Base-by-base conservation (phyloP, 2,113 vertebrate species). In the Porphyrio hochstetteri region DNA sequence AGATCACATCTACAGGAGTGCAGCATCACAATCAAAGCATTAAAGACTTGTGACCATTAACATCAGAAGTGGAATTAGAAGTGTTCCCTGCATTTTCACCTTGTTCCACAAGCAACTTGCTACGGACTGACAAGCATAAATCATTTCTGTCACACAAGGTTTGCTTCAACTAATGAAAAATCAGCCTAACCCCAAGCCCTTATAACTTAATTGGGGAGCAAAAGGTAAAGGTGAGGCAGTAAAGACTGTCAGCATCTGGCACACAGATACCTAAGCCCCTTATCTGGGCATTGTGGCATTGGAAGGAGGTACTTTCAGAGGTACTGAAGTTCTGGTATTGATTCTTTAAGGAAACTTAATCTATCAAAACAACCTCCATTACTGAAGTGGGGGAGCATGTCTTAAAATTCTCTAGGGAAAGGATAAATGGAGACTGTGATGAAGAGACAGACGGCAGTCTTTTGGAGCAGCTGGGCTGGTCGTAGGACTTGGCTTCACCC, bases 391-490 rank as follows among this genome's bases (percentile, higher is more conserved):
- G 15, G 25, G 29, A 68, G 8, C 4, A 27, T 10, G 19, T 59
- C 50, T 52, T 42, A 53, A 28, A 44, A 56, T 23, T 33, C 31
- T 57, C 27, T n/a, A 44, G 35, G 56, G 15, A 38, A 42, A 44
- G 11, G 7, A 27, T 44, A 20, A 57, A 38, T 12, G 23, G 52
- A 52, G 23, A 28, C 9, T 46, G 20, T 28, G 27, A 23, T 10
- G n/a, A 18, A 50, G 40, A 82, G 23, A 29, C 29, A 13, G 5
- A 10, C 5, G 7, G 3, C 8, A 31, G 19, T 6, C 15, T 8
- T 2, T 19, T 31, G 42, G 16, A 29, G 25, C 20, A 53, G 6
- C 59, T 1, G 0, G 2, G 12, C 44, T 33, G 28, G 42, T 35
- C 23, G 5, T 16, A 31, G 13, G 16, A 27, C n/a, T 24, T 9